These are phyloP conservation scores for Ornithoptera alexandrae DNA, from an alignment of 2,888 invertebrate species.

Conservation along the genomic window DNA sequence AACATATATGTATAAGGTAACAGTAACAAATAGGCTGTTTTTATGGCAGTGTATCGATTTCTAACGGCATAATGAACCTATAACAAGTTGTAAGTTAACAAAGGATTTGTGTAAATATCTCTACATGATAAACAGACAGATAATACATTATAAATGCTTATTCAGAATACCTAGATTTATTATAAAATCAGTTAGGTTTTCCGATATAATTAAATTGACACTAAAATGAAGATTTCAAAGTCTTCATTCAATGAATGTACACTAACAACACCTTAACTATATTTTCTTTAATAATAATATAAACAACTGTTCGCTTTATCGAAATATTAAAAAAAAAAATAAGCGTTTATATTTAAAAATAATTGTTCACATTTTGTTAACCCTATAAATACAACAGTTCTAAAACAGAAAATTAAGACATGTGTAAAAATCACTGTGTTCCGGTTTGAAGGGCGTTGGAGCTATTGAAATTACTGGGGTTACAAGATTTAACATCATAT, in stretches of 20 bases:
- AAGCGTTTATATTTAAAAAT: not conserved
- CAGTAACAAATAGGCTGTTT: conserved; percentile 1
- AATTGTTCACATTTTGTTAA: not conserved
- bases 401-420: too few relatives aligned
- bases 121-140: not conserved
- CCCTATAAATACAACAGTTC: not conserved
- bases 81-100: not conserved
- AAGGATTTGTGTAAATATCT: not conserved
- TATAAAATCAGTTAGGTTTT: not conserved
- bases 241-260: not conserved
- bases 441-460: too few relatives aligned
- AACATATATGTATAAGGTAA: conserved; percentile 5
- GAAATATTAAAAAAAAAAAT: not conserved
- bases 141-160: conserved; percentile 1
- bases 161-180: not conserved
- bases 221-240: not conserved
- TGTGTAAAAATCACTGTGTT: too few relatives aligned
- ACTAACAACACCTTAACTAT: not conserved
- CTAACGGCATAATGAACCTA: not conserved
- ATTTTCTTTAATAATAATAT: not conserved
- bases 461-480: too few relatives aligned
- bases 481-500: too few relatives aligned
- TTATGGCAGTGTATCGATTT: conserved; percentile 3
- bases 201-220: not conserved
- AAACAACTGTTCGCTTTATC: not conserved